A percentile compares a stretch with the other conserved stretches of the same genome.
Evolutionary conservation across 1,140 invertebrate genomes (phyloP).

Genomic region (Sinonovacula constricta): DNA sequence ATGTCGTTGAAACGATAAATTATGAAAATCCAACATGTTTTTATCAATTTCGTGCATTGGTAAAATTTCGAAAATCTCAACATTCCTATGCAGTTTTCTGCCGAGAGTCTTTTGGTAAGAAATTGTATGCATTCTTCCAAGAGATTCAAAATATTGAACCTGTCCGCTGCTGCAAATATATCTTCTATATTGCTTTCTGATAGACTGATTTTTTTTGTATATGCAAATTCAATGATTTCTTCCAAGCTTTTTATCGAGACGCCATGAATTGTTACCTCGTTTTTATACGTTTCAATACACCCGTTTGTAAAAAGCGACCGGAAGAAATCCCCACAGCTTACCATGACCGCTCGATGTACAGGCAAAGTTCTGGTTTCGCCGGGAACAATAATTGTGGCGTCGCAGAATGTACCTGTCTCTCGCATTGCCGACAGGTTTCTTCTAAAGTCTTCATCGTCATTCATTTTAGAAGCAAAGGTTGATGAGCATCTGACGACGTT

Average conservation of each 20-base stretch:
- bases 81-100: slow-evolving; percentile 89
- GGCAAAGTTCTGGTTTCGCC: slow-evolving; percentile 86
- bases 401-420: slow-evolving; percentile 88
- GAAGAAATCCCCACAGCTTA: slow-evolving; percentile 92
- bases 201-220: slow-evolving; percentile 86
- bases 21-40: slow-evolving; percentile 81
- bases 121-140: slow-evolving; percentile 88
- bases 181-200: slow-evolving; percentile 87
- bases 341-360: slow-evolving; percentile 91
- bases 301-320: slow-evolving; percentile 90
- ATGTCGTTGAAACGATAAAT: slow-evolving; percentile 73
- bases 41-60: slow-evolving; percentile 85
- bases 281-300: slow-evolving; percentile 81
- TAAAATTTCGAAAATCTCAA: slow-evolving; percentile 88
- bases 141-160: slow-evolving; percentile 88
- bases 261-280: slow-evolving; percentile 86
- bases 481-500: no score
- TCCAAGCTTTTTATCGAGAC: slow-evolving; percentile 86
- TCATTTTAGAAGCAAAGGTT: no score
- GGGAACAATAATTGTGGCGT: slow-evolving; percentile 86
- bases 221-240: slow-evolving; percentile 88
- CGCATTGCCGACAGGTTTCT: slow-evolving; percentile 85
- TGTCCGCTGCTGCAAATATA: slow-evolving; percentile 83
- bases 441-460: slow-evolving; percentile 53
- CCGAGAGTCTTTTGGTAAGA: slow-evolving; percentile 82